Conservation (phyloP, 2,888 invertebrate genomes). For the Beris chalybata region DNA sequence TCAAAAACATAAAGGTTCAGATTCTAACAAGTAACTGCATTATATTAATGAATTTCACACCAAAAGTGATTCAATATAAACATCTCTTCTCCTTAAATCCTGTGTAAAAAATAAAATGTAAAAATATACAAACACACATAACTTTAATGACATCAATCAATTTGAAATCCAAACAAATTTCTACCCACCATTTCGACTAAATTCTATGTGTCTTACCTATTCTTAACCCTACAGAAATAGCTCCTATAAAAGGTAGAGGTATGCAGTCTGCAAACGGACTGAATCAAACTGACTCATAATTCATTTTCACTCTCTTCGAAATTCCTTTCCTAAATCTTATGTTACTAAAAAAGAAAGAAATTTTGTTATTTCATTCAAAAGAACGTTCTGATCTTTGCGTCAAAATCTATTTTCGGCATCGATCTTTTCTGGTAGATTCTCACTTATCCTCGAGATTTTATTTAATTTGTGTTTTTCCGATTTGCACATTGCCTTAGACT, state of each 20-base stretch:
- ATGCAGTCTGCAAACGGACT: not conserved
- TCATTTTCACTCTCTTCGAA: not conserved
- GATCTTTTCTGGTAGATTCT: constrained; percentile 4
- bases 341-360: constrained; percentile 6
- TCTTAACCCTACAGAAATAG: not conserved
- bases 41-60: no score
- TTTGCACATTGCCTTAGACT: not conserved
- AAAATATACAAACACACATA: no score
- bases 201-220: no score
- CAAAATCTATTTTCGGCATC: constrained; percentile 18
- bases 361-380: constrained; percentile 21
- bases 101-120: no score
- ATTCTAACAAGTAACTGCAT: no score
- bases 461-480: not conserved
- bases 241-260: no score
- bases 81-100: no score
- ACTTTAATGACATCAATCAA: no score
- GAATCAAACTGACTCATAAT: not conserved
- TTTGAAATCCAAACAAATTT: no score
- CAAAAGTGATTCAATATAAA: no score
- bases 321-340: constrained; percentile 19
- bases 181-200: no score
- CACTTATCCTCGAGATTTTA: not conserved
- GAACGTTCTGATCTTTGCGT: constrained; percentile 16
- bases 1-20: no score